Base-by-base conservation (phyloP, 2,797 vertebrate species). In the Aphelocoma californica region DNA sequence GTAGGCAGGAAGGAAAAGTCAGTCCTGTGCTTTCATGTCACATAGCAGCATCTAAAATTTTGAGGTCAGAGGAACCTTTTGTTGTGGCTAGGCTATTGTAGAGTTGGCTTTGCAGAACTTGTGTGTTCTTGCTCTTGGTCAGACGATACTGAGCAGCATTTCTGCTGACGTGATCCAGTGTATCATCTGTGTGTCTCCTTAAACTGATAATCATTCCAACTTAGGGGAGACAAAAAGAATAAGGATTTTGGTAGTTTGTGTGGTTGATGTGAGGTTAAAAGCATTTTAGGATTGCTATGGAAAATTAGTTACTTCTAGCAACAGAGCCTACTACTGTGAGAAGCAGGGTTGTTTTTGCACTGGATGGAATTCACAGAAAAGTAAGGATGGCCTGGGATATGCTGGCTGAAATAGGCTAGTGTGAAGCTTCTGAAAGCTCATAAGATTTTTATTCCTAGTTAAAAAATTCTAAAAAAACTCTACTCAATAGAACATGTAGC, bases 61-160 rank as follows among this genome's bases (percentile, higher is more conserved):
- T 93, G 85, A 95, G 95, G 87, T 95, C 81, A 78, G 89, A 71
- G 36, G 64, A 92, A 60, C 69, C 87, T 94, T 96, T 88, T 93
- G 84, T 96, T 95, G 91, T 94, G 84, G 91, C 92, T 92, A 61
- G 84, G 71, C 40, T 82, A 86, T 89, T 93, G 67, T 42, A 72
- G 72, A 81, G 53, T 84, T 6, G 3, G 79, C 78, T 92, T 93
- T 95, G 85, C 84, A 77, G 74, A 91, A 29, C 38, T 88, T 88
- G 25, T 66, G 19, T 61, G 38, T 87, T 94, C 60, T 62, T 79
- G 53, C 71, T 82, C 34, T 87, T 82, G 91, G 81, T 93, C 65
- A 77, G 87, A 93, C 64, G 53, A 53, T 47, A 26, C 38, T 58
- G 62, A 90, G 19, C 56, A 79, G 47, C 7, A 0, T 61, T 29